phyloP scores from a whole-genome alignment of 2,797 vertebrate species.

The Arnoldichthys spilopterus region DNA sequence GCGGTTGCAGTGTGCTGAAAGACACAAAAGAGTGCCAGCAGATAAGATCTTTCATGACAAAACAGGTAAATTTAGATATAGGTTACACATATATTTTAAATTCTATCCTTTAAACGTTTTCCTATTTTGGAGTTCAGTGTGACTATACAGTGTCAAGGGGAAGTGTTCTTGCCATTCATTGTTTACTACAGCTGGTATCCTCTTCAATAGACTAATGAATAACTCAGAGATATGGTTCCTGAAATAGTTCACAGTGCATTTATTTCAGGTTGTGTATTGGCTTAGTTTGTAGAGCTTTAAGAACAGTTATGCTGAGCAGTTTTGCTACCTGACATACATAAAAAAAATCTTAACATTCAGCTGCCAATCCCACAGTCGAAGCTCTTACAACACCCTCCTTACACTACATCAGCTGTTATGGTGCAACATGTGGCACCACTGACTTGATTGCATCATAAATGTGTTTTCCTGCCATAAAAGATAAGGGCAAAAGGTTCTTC shows the following conservation, averaged over 20 bases:
- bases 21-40: not conserved
- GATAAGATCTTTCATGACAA: not conserved
- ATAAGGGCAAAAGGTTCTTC: not conserved
- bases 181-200: not conserved
- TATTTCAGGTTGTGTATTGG: not conserved
- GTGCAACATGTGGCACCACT: constrained; percentile 31
- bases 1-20: constrained; percentile 6
- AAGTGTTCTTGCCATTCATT: not conserved
- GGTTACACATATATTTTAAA: not conserved
- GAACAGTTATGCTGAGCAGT: not conserved
- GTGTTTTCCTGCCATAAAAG: constrained; percentile 7
- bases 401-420: constrained; percentile 24
- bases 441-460: constrained; percentile 3
- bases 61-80: not conserved
- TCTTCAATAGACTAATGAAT: not conserved
- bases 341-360: no score
- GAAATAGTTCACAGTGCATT: not conserved
- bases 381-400: constrained; percentile 12
- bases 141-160: not conserved
- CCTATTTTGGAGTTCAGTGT: no score
- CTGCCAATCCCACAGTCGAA: not conserved
- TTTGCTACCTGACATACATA: not conserved
- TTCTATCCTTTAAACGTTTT: not conserved
- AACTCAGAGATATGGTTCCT: not conserved
- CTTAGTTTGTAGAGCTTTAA: not conserved